phyloP scores from a whole-genome alignment of 2,888 invertebrate species.

The Noctua comes region DNA sequence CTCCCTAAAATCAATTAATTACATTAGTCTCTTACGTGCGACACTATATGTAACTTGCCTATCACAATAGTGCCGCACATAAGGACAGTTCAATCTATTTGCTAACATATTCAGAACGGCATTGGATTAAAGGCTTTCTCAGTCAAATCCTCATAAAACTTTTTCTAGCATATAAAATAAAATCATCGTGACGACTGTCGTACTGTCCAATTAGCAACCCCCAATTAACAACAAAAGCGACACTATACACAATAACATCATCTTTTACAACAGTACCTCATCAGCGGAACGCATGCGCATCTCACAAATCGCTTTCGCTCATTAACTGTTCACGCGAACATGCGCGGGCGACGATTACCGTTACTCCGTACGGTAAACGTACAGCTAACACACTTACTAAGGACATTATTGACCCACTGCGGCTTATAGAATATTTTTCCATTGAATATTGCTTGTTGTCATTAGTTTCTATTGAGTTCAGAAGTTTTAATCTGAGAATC shows the following conservation, averaged over 20 bases:
- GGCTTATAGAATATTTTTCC: conserved; percentile 5
- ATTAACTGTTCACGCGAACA: conserved; percentile 15
- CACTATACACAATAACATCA: neutral
- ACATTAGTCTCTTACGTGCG: too few relatives aligned
- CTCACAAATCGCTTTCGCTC: conserved; percentile 47
- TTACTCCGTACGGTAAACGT: conserved; percentile 71
- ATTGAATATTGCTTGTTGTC: neutral
- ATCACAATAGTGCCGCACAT: too few relatives aligned
- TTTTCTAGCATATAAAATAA: neutral
- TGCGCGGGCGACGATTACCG: conserved; percentile 61
- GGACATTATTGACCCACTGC: conserved; percentile 61
- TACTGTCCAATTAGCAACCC: neutral
- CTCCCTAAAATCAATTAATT: too few relatives aligned
- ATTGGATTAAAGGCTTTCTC: neutral
- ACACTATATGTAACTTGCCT: too few relatives aligned
- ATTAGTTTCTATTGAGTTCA: neutral
- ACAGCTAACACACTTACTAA: conserved; percentile 62
- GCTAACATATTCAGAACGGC: too few relatives aligned
- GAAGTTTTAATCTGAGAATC: neutral
- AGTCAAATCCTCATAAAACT: neutral
- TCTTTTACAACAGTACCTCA: conserved; percentile 5
- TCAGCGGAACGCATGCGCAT: conserved; percentile 18
- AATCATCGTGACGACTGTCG: neutral
- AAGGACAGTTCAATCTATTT: too few relatives aligned
- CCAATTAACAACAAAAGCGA: neutral